Conservation (phyloP, 2,797 vertebrate species). For the Catamblyrhynchus diadema region DNA sequence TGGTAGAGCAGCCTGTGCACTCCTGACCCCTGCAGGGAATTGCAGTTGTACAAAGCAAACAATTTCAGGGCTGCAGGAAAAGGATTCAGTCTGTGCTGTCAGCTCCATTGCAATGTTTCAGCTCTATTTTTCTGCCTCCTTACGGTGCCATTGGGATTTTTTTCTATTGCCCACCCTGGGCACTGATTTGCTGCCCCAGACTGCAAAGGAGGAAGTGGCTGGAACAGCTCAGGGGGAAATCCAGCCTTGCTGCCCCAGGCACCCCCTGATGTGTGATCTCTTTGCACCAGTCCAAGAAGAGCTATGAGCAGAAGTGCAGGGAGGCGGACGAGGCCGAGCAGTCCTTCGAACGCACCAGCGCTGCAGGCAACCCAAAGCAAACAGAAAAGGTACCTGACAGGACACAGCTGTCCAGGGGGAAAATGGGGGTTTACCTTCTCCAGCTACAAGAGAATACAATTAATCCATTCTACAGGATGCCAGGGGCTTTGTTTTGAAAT, state of each 20-base stretch:
- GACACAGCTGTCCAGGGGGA: neutral
- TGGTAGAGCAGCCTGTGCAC: neutral
- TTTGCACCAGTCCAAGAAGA: slow-evolving; percentile 83
- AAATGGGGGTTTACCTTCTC: neutral
- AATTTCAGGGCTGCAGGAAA: neutral
- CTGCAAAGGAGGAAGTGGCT: neutral
- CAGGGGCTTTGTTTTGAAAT: neutral
- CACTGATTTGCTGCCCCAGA: neutral
- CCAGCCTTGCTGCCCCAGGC: neutral
- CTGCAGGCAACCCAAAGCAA: slow-evolving; percentile 83
- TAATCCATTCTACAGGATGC: neutral
- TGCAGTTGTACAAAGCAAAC: neutral
- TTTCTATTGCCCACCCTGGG: neutral
- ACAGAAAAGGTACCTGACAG: slow-evolving; percentile 84
- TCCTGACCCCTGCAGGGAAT: neutral
- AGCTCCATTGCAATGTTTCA: neutral
- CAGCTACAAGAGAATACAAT: neutral
- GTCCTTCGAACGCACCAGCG: slow-evolving; percentile 75
- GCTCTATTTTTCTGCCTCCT: neutral
- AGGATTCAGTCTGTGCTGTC: neutral
- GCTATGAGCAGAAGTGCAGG: slow-evolving; percentile 89
- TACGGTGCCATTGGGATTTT: rapidly evolving
- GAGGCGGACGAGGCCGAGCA: slow-evolving; percentile 89
- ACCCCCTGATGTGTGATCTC: neutral
- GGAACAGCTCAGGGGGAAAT: neutral